These are phyloP conservation scores for Dipodomys stephensi DNA, from an alignment of 2,113 vertebrate genomes.

Conservation along the genomic window DNA sequence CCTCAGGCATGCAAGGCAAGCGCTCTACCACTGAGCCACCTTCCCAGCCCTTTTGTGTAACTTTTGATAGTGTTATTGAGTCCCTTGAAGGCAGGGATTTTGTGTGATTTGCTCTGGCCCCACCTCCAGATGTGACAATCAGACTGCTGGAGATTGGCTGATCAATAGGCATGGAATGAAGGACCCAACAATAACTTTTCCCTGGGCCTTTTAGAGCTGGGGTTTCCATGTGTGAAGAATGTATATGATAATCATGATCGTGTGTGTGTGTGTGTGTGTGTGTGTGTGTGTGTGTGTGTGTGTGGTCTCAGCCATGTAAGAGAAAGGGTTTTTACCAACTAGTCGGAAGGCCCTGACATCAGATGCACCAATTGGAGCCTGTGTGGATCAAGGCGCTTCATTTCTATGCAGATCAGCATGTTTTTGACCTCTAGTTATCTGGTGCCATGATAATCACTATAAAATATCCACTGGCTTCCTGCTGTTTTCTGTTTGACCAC, in stretches of 20 bases:
- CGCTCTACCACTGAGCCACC: no score
- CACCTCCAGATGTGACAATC: background rate
- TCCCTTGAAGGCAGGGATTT: background rate
- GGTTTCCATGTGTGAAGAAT: background rate
- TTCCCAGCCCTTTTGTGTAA: no score
- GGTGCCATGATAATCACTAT: no score
- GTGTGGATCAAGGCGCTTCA: background rate
- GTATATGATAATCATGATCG: background rate
- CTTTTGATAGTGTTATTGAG: background rate
- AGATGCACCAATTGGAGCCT: background rate
- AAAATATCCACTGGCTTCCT: background rate
- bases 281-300: no score
- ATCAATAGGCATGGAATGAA: no score
- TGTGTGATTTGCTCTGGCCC: background rate
- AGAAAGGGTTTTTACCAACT: no score
- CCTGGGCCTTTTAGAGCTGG: background rate
- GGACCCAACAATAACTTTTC: rapidly evolving
- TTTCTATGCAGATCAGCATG: background rate
- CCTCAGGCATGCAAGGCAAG: no score
- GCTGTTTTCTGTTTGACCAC: slow-evolving; percentile 70
- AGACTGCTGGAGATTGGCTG: background rate
- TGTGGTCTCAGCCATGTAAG: no score
- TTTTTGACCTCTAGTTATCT: background rate
- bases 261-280: no score
- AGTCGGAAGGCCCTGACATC: background rate